phyloP scores from a whole-genome alignment of 2,888 invertebrate genomes.

The Microplitis manilae region DNA sequence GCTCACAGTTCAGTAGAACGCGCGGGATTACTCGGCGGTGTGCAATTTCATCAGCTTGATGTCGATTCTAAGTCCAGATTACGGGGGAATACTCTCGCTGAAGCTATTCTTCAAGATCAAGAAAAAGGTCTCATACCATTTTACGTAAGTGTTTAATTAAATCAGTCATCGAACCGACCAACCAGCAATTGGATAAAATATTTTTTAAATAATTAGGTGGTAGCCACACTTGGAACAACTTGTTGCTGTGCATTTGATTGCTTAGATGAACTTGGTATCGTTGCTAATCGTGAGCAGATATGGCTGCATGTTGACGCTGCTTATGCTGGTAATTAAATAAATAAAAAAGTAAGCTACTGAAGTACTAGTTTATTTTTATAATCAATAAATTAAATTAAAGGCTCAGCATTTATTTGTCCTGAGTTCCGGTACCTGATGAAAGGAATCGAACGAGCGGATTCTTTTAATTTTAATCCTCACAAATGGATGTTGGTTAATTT shows the following conservation, averaged over 20 bases:
- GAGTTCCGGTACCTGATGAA: constrained; percentile 94
- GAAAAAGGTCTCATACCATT: constrained; percentile 95
- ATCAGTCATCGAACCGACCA: not conserved
- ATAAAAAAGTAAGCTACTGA: no score
- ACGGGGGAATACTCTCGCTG: constrained; percentile 82
- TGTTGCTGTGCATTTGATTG: constrained; percentile 96
- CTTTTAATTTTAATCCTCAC: constrained; percentile 99
- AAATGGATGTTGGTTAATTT: constrained; percentile 99
- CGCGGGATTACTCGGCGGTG: constrained; percentile 91
- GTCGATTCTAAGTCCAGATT: constrained; percentile 82
- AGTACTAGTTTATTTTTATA: not conserved
- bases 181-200: not conserved
- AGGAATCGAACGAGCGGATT: constrained; percentile 91
- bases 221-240: constrained; percentile 95
- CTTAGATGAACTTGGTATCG: constrained; percentile 90
- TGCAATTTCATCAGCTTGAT: constrained; percentile 82
- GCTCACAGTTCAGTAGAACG: constrained; percentile 96
- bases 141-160: constrained; percentile 79
- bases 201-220: constrained; percentile 74
- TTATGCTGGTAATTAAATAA: constrained; percentile 81
- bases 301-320: constrained; percentile 99
- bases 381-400: constrained; percentile 54
- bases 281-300: constrained; percentile 83
- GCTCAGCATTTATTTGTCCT: constrained; percentile 95
- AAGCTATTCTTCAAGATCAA: constrained; percentile 88